phyloP scores from a whole-genome alignment of 1,140 invertebrate genomes.

The Sycobia sp. region DNA sequence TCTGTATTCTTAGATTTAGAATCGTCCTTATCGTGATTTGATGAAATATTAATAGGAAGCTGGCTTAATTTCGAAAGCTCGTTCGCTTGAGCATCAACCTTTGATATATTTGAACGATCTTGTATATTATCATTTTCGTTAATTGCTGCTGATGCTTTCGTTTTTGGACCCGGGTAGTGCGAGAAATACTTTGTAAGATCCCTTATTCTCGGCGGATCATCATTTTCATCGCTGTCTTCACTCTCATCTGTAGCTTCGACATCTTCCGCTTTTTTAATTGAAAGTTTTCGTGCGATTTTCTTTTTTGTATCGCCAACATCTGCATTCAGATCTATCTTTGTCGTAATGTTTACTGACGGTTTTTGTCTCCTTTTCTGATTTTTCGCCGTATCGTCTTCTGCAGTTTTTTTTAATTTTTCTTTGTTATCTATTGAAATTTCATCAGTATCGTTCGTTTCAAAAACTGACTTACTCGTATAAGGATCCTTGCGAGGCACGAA shows the following conservation, averaged over 20 bases:
- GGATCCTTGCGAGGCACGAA: neutral
- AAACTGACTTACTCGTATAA: neutral
- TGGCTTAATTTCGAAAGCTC: slow-evolving; percentile 1
- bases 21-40: slow-evolving; percentile 10
- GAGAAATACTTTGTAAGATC: slow-evolving; percentile 26
- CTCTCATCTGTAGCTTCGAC: slow-evolving; percentile 4
- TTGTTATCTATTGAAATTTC: slow-evolving; percentile 39
- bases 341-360: neutral
- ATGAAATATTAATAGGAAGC: neutral
- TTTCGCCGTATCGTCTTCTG: slow-evolving; percentile 52
- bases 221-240: slow-evolving; percentile 1
- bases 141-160: slow-evolving; percentile 10
- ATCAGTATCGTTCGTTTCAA: neutral
- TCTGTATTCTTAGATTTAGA: neutral
- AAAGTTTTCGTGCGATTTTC: neutral
- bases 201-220: neutral
- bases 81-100: neutral
- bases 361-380: slow-evolving; percentile 57
- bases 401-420: slow-evolving; percentile 55
- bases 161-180: slow-evolving; percentile 28
- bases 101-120: neutral
- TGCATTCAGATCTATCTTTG: neutral
- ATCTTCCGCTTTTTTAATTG: slow-evolving; percentile 11
- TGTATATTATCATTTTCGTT: slow-evolving; percentile 3
- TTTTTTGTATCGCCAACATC: slow-evolving; percentile 8